These are phyloP conservation scores for Steinernema khuongi DNA, from an alignment of 1,140 invertebrate genomes.

Conservation along the genomic window DNA sequence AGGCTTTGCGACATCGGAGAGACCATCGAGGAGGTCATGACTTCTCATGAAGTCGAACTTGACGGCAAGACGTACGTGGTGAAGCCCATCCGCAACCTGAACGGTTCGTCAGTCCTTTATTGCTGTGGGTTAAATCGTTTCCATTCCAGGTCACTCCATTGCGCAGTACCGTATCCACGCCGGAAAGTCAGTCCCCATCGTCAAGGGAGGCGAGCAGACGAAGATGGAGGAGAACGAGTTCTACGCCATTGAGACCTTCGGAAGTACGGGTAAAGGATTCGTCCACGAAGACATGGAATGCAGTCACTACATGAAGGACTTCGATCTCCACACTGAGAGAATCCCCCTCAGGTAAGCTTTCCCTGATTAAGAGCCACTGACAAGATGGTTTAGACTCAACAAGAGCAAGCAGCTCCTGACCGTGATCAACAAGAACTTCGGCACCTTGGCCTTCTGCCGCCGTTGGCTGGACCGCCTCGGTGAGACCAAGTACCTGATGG, in stretches of 20 bases:
- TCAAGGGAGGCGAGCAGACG: slow-evolving; percentile 92
- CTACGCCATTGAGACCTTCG: slow-evolving; percentile 99
- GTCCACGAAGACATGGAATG: slow-evolving; percentile 99
- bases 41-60: slow-evolving; percentile 95
- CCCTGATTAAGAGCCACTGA: slow-evolving; percentile 56
- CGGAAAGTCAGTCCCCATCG: slow-evolving; percentile 98
- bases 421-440: slow-evolving; percentile 95
- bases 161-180: slow-evolving; percentile 92
- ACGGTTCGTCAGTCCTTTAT: slow-evolving; percentile 35
- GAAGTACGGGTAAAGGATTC: slow-evolving; percentile 88
- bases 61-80: slow-evolving; percentile 94
- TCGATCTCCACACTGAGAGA: slow-evolving; percentile 73
- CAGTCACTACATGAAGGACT: slow-evolving; percentile 99
- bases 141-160: slow-evolving; percentile 82
- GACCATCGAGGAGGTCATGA: slow-evolving; percentile 98
- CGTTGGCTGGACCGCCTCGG: slow-evolving; percentile 94
- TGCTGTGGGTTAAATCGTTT: neutral
- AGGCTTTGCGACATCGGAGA: slow-evolving; percentile 93
- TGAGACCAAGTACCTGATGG: slow-evolving; percentile 95
- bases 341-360: slow-evolving; percentile 45
- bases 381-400: slow-evolving; percentile 67
- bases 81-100: slow-evolving; percentile 86
- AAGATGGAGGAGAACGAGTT: slow-evolving; percentile 77
- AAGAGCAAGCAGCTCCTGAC: slow-evolving; percentile 86
- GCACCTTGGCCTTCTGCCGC: slow-evolving; percentile 95